phyloP scores from a whole-genome alignment of 2,888 invertebrate genomes.

The Conomelus anceps region DNA sequence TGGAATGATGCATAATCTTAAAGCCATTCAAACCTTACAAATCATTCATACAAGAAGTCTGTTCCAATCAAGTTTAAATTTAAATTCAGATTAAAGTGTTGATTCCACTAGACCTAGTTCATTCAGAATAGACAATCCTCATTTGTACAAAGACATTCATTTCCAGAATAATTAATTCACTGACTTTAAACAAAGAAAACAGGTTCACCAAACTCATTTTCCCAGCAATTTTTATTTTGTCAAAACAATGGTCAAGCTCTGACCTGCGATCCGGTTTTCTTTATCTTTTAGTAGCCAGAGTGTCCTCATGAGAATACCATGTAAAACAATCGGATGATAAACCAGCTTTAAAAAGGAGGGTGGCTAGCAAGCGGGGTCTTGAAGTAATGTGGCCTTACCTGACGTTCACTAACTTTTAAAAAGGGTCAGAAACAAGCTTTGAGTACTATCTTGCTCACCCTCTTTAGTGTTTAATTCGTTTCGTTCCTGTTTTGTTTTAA shows the following conservation, averaged over 20 bases:
- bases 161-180: neutral
- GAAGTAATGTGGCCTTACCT: no score
- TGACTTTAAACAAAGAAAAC: neutral
- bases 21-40: no score
- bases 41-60: no score
- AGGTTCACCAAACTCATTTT: neutral
- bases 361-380: neutral
- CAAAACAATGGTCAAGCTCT: neutral
- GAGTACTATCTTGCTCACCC: neutral
- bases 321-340: neutral
- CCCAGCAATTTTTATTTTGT: neutral
- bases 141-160: no score
- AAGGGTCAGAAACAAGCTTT: neutral
- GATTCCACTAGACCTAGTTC: no score
- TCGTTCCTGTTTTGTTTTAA: neutral
- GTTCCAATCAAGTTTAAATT: no score
- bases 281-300: neutral
- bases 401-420: no score
- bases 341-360: neutral
- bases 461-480: neutral
- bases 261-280: neutral
- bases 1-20: no score
- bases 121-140: no score
- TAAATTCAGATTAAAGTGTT: no score
- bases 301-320: neutral